Evolutionary conservation across 2,797 vertebrate genomes (phyloP).

Genomic region (Crax fasciolata): DNA sequence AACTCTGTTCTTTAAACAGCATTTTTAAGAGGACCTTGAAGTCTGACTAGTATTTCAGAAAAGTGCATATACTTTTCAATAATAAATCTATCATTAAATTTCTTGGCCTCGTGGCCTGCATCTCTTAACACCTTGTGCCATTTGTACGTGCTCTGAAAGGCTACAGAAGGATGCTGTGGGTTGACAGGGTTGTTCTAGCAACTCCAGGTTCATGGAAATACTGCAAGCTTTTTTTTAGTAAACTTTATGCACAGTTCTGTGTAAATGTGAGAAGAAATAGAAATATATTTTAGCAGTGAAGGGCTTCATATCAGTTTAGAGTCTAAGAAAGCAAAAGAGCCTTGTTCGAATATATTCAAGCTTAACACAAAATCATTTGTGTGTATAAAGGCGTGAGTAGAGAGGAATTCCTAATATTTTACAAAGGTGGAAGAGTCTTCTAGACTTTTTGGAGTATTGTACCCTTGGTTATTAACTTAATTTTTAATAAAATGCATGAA

Average conservation of each 20-base stretch:
- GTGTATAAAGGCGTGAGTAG: neutral
- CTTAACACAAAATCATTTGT: neutral
- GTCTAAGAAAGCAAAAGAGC: neutral
- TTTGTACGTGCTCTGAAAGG: conserved; percentile 21
- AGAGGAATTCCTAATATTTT: neutral
- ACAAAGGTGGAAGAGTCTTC: neutral
- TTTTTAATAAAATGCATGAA: neutral
- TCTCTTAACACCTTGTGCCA: conserved; percentile 77
- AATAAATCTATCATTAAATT: conserved; percentile 78
- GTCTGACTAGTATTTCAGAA: conserved; percentile 9
- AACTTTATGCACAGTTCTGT: neutral
- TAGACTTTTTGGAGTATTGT: neutral
- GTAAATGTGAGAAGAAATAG: neutral
- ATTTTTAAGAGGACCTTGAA: conserved; percentile 29
- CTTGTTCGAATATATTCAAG: neutral
- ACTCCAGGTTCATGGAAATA: conserved; percentile 23
- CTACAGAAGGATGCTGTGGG: neutral
- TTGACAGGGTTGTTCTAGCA: neutral
- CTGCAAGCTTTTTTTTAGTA: neutral
- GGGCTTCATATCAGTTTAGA: neutral
- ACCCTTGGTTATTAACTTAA: neutral
- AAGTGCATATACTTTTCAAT: conserved; percentile 52
- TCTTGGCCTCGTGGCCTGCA: conserved; percentile 74
- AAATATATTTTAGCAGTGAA: neutral
- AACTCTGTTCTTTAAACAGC: conserved; percentile 16